A percentile compares a stretch with the other conserved stretches of the same genome.
These are phyloP conservation scores for Brevimyrus niger DNA, from an alignment of 2,113 vertebrate species.

Conservation along the genomic window DNA sequence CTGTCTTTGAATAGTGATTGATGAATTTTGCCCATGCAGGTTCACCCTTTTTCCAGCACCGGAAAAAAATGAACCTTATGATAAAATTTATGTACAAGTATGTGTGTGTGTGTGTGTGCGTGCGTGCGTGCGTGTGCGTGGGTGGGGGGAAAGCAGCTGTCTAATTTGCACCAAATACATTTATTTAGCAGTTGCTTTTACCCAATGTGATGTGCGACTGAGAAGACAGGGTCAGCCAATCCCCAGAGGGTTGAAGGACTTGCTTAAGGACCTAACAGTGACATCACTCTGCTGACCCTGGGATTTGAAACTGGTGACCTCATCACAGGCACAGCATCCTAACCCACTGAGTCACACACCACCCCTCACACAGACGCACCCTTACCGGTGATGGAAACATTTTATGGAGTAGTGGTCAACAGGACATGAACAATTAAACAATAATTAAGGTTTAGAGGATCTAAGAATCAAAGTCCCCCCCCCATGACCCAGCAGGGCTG, in stretches of 20 bases:
- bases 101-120: neutral
- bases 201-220: neutral
- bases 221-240: neutral
- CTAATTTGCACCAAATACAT: neutral
- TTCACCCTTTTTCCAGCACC: neutral
- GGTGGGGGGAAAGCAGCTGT: neutral
- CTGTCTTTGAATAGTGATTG: neutral
- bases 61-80: neutral
- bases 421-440: neutral
- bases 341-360: neutral
- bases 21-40: neutral
- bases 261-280: neutral
- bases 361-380: neutral
- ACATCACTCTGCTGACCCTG: neutral
- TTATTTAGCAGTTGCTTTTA: neutral
- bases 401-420: neutral
- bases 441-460: neutral
- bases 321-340: neutral
- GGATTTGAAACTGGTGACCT: neutral
- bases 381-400: constrained; percentile 30
- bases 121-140: neutral
- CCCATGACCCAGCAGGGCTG: neutral
- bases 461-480: neutral
- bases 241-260: neutral
- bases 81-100: neutral